phyloP scores from a whole-genome alignment of 2,113 vertebrate genomes.

The Burhinus bistriatus region DNA sequence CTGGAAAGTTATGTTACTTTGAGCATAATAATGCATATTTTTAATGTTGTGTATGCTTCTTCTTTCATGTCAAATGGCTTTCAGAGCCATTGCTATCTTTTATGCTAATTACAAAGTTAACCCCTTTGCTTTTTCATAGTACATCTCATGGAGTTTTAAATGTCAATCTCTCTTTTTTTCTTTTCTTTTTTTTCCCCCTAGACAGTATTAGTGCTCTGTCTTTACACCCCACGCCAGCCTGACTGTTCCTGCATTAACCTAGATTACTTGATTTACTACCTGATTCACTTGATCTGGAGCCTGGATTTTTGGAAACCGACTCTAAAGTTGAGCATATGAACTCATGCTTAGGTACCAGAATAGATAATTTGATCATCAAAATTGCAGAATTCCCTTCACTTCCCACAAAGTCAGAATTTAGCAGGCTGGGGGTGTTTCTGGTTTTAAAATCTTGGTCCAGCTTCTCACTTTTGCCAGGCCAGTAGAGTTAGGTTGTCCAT shows the following conservation, averaged over 20 bases:
- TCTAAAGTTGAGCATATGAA: background rate
- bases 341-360: background rate
- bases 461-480: background rate
- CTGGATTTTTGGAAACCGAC: background rate
- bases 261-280: background rate
- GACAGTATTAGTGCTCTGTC: background rate
- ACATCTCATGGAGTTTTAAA: background rate
- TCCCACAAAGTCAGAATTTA: background rate
- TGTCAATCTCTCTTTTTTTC: background rate
- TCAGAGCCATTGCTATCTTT: constrained; percentile 28
- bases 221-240: background rate
- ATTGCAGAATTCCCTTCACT: background rate
- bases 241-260: background rate
- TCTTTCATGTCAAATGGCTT: constrained; percentile 8
- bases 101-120: background rate
- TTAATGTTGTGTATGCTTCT: constrained; percentile 20
- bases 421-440: background rate
- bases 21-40: constrained; percentile 32
- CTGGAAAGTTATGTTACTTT: constrained; percentile 27
- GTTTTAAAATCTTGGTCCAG: background rate
- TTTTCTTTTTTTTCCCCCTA: fast-evolving
- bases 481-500: background rate
- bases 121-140: background rate
- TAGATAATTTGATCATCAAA: background rate
- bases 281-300: background rate